Evolutionary conservation across 2,113 vertebrate genomes (phyloP).

Genomic region (Delphinus delphis): DNA sequence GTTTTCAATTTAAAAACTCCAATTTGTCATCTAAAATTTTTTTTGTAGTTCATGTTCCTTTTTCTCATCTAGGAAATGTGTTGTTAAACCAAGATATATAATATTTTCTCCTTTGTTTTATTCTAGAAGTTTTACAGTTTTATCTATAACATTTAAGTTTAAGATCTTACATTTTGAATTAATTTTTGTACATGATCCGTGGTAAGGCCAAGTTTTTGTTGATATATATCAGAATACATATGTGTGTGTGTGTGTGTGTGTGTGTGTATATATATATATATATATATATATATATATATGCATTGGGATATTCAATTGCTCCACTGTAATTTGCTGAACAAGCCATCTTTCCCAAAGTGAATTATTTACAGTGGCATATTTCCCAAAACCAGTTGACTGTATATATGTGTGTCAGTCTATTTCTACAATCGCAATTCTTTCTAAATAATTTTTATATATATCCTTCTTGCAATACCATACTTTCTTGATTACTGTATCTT

Average conservation of each 20-base stretch:
- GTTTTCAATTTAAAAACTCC: background rate
- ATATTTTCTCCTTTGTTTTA: background rate
- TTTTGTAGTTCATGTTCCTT: background rate
- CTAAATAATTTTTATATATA: background rate
- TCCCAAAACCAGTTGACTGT: background rate
- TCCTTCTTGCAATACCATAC: background rate
- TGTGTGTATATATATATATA: background rate
- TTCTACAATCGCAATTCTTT: background rate
- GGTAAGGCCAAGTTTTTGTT: background rate
- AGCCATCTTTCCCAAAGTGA: background rate
- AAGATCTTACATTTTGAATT: background rate
- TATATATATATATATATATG: background rate
- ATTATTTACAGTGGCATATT: background rate
- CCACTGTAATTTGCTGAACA: background rate
- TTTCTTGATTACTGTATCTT: background rate
- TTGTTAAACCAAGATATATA: background rate
- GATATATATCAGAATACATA: background rate
- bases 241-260: background rate
- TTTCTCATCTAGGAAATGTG: background rate
- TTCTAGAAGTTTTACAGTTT: background rate
- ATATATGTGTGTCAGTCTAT: background rate
- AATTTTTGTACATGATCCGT: background rate
- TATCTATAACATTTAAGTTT: background rate
- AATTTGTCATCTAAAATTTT: background rate
- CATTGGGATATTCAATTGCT: background rate